Base-by-base conservation (phyloP, 2,797 vertebrate genomes). In the Luscinia luscinia region DNA sequence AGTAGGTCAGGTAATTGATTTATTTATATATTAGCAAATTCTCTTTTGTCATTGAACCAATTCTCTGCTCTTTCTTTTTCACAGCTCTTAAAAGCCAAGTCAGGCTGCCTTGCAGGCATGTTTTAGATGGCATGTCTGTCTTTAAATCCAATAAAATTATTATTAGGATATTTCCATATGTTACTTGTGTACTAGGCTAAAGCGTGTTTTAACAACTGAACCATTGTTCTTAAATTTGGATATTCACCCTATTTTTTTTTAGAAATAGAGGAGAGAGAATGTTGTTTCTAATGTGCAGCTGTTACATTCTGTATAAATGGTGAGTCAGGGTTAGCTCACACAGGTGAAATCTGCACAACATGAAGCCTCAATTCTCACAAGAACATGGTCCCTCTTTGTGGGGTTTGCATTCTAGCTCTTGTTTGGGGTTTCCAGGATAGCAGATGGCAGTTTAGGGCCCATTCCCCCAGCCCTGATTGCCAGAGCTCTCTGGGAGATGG, bases 321-420 rank as follows among this genome's bases (percentile, higher is more conserved):
- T 36, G 57, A 45, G 67, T 54, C 11, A 6, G 26, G 12, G 15
- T 82, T 24, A 24, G 48, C 63, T 69, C 51, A 26, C 3, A 2
- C 9, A 24, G 28, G 34, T 93, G 57, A 57, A 61, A 26, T 32
- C 16, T 54, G 38, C 14, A 2, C 28, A 7, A 3, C 2, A 2
- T 5, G 28, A 76, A 46, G 36, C 23, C 38, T 43, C 13, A 18
- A 0, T 55, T 80, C 51, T 40, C 27, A 8, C 48, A 21, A 15
- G 59, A 43, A 32, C 17, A 1, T 0, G 3, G 24, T 8, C 15
- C 14, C 21, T 58, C 30, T 18, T 2, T 6, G 3, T 2, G 15
- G 24, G 14, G 21, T 83, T 85, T 59, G 41, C 15, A 12, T 11
- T 51, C 12, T 4, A 3, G 11, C 66, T 69, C n/a, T 17, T 43